Base-by-base conservation (phyloP, 2,888 invertebrate genomes). In the Coelinius sp. region DNA sequence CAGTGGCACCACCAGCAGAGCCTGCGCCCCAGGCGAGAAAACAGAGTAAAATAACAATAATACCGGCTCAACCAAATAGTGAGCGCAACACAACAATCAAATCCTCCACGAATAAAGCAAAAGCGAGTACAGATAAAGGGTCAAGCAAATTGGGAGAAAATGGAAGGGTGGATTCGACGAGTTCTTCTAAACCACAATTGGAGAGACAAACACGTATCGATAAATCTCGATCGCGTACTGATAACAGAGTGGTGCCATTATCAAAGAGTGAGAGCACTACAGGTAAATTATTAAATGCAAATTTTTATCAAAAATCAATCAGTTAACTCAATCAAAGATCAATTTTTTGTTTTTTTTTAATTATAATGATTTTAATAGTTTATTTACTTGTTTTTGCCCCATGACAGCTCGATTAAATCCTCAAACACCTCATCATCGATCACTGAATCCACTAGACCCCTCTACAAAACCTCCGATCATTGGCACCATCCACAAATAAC, bases 11-110 rank as follows among this genome's bases (percentile, higher is more conserved):
- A 20, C 71, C 78, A 49, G 70, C 81, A 44, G 75, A 73, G 20
- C 20, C 56, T 10, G 75, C 63, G 31, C 70, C 76, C n/a, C 76
- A 65, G 52, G 31, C 70, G 0, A 82, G 87, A 24, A 88, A 88
- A 78, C 87, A 86, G 77, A 88, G 88, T 80, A 88, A 88, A 83
- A 87, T 89, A 77, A 88, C 87, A 68, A 89, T 89, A 79, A 84
- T 88, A 70, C 88, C 88, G n/a, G 83, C 87, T 38, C 86, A 87
- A 76, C 84, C 86, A 53, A 84, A 83, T 70, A 82, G 74, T 72
- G 85, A 84, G 49, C 84, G 83, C 71, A 83, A 80, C 77, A 76
- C 81, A 72, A 24, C 66, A 8, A 66, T 44, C 49, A 70, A 75
- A 64, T 41, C 52, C 17, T n/a, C 49, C 6, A 49, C 52, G 71